phyloP scores from a whole-genome alignment of 2,113 vertebrate genomes.

The Montifringilla adamsi region DNA sequence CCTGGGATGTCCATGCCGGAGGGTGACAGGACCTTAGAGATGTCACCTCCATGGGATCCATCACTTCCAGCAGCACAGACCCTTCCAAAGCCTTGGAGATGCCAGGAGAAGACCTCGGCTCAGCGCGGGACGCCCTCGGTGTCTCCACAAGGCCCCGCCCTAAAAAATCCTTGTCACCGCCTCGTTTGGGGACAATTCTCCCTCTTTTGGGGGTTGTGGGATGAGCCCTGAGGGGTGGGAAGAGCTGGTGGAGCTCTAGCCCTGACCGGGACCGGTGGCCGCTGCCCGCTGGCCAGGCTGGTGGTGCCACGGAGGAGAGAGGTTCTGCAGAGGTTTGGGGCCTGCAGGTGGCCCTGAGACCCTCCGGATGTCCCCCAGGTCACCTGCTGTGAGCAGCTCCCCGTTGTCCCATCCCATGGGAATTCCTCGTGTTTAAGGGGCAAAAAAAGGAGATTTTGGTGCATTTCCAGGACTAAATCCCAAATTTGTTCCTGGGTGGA shows the following conservation, averaged over 20 bases:
- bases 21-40: not conserved
- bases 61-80: not conserved
- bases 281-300: not conserved
- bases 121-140: no score
- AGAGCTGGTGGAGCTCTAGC: not conserved
- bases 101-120: not conserved
- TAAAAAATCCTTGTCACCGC: not conserved
- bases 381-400: not conserved
- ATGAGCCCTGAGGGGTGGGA: not conserved
- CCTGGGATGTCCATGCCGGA: not conserved
- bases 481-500: not conserved
- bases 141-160: not conserved
- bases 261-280: not conserved
- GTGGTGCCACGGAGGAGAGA: no score
- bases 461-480: not conserved
- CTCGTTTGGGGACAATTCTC: not conserved
- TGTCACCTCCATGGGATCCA: not conserved
- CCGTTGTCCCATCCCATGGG: not conserved
- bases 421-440: not conserved
- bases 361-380: not conserved
- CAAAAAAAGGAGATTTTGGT: not conserved
- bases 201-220: not conserved
- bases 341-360: no score
- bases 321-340: not conserved
- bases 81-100: not conserved